Evolutionary conservation across 1,140 invertebrate genomes (phyloP), one percentile per base, ranked within the genome.

Genomic region (Sarcophaga bullata): DNA sequence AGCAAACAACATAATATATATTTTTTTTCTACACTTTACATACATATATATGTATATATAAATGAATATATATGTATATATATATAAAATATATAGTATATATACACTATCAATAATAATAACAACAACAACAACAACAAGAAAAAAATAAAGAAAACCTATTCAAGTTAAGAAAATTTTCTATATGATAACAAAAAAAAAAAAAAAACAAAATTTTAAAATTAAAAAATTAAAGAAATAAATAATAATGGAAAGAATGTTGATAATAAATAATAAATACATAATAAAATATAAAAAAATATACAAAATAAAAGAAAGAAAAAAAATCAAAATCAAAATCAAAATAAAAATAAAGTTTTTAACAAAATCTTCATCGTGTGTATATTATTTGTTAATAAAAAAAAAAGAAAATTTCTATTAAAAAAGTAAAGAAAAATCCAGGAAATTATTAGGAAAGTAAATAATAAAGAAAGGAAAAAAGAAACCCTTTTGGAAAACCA

Each of bases 11-110:
- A 78, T 78, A 78, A 78, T 78, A 78, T 78, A 78, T 50, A 78
- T 78, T 78, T 78, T 78, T 68, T 78, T 78, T 78, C 75, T 78
- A 78, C 75, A 78, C 75, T 78, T 78, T 78, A 78, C 75, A 78
- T 78, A 78, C 75, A 78, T 78, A 73, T 73, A 78, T 25, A 78
- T 37, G 50, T 78, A 78, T 78, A 78, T 72, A 72, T 25, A 17
- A 72, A 19, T 25, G 62, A 72, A 19, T 72, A 72, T 72, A 72
- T 72, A 72, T 25, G 19, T 72, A 19, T 25, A 19, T 72, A 72
- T 19, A 72, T 72, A 72, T 62, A 62, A 72, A 72, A 72, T 72
- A 72, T 62, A 62, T 72, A 72, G 17, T 17, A 72, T 25, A 11
- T 25, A 72, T 25, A 72, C 19, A 72, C 19, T 25, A 72, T 25